A percentile compares a stretch with the other conserved stretches of the same genome.
These are phyloP conservation scores for Cephus pygmeus DNA, from an alignment of 2,888 invertebrate genomes.

Conservation along the genomic window DNA sequence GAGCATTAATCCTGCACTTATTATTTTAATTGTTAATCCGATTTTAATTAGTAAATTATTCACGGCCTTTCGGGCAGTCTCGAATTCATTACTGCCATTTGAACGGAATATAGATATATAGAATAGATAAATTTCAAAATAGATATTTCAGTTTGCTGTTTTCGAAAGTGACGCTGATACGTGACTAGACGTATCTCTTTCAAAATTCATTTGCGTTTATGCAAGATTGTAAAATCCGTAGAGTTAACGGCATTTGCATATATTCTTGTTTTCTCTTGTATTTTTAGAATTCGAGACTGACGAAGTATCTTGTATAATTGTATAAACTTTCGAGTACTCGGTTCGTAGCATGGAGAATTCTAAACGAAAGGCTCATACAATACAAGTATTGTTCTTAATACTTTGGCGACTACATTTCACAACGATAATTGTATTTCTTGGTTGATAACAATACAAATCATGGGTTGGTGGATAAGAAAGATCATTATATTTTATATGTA, in stretches of 20 bases:
- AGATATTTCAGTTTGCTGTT: not conserved
- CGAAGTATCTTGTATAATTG: not conserved
- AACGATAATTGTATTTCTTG: not conserved
- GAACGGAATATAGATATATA: not conserved
- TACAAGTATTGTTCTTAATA: not conserved
- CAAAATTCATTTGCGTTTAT: not conserved
- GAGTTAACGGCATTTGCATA: not conserved
- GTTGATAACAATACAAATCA: not conserved
- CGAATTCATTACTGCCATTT: not conserved
- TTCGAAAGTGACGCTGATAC: not conserved
- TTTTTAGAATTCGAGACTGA: not conserved
- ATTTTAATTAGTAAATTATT: not conserved
- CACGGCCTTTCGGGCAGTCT: not conserved
- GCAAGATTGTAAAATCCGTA: not conserved
- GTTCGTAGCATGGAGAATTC: not conserved
- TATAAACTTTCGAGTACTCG: not conserved
- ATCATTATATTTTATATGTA: not conserved
- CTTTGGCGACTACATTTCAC: not conserved
- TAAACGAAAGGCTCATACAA: not conserved
- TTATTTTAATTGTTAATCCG: not conserved
- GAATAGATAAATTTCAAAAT: not conserved
- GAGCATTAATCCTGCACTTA: not conserved
- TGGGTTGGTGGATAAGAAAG: not conserved
- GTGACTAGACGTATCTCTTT: not conserved
- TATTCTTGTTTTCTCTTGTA: not conserved